Conservation (phyloP, 2,797 vertebrate genomes). For the Platalea minor region DNA sequence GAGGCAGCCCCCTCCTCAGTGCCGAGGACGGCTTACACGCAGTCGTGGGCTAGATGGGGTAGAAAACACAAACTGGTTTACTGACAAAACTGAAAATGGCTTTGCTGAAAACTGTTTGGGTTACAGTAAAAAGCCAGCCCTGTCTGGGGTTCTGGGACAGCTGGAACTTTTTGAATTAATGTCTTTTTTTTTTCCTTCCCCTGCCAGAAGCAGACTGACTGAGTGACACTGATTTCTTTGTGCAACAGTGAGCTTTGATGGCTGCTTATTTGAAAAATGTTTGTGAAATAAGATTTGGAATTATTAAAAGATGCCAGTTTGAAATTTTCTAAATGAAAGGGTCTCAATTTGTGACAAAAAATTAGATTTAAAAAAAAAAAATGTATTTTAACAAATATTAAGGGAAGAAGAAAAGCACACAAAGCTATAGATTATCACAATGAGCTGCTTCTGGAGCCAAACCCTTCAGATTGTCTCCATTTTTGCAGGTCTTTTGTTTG, state of each 20-base stretch:
- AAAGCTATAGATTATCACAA: background rate
- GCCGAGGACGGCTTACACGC: background rate
- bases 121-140: background rate
- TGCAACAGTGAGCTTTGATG: background rate
- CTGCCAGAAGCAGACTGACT: background rate
- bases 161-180: constrained; percentile 47
- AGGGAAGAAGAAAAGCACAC: background rate
- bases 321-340: background rate
- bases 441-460: background rate
- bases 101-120: constrained; percentile 27
- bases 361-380: background rate
- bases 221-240: background rate
- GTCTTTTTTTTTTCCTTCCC: background rate
- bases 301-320: background rate
- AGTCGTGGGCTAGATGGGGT: accelerated
- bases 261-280: background rate
- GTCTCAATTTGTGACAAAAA: background rate
- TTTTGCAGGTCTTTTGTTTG: background rate
- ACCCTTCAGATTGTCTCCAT: accelerated
- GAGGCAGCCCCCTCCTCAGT: background rate
- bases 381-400: background rate
- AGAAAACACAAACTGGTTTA: background rate
- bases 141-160: constrained; percentile 13
- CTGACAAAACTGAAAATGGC: background rate
- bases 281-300: background rate